A percentile compares a stretch with the other conserved stretches of the same genome.
Evolutionary conservation across 2,888 invertebrate species (phyloP).

Genomic region (Ephialtes manifestator): DNA sequence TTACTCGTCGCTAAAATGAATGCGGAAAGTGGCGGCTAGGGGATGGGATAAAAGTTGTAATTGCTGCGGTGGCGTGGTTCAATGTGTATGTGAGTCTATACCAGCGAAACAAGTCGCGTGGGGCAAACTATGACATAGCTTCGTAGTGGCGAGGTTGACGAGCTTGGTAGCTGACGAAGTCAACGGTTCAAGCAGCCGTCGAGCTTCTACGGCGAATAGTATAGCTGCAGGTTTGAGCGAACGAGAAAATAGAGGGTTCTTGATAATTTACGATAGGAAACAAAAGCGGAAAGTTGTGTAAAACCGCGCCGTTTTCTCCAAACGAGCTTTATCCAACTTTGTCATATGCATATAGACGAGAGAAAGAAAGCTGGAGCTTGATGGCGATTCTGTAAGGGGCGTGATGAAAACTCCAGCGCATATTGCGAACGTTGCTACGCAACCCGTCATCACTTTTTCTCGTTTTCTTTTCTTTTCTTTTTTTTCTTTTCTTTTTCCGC

Average conservation of each 20-base stretch:
- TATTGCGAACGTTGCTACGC: slow-evolving; percentile 49
- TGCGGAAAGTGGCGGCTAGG: slow-evolving; percentile 48
- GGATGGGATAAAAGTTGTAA: slow-evolving; percentile 65
- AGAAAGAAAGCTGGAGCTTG: slow-evolving; percentile 2
- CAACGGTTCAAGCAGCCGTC: slow-evolving; percentile 16
- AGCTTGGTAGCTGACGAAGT: slow-evolving; percentile 15
- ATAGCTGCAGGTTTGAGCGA: slow-evolving; percentile 23
- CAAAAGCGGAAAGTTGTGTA: slow-evolving; percentile 55
- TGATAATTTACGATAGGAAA: slow-evolving; percentile 71
- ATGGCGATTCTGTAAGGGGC: slow-evolving; percentile 7
- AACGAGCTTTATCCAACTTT: slow-evolving; percentile 24
- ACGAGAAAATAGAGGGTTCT: slow-evolving; percentile 56
- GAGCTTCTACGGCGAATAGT: not conserved
- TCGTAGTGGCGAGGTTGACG: slow-evolving; percentile 42
- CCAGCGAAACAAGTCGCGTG: slow-evolving; percentile 14
- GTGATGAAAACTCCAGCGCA: slow-evolving; percentile 43
- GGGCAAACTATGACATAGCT: slow-evolving; percentile 15
- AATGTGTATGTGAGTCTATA: slow-evolving; percentile 1
- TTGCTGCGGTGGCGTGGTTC: slow-evolving; percentile 53
- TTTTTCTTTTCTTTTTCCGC: slow-evolving; percentile 49
- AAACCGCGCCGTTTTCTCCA: slow-evolving; percentile 5
- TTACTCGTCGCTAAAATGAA: slow-evolving; percentile 68
- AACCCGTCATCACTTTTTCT: not conserved
- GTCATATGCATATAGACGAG: slow-evolving; percentile 25
- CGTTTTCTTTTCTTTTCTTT: slow-evolving; percentile 54